Evolutionary conservation across 1,140 invertebrate genomes (phyloP), one percentile per base, ranked within the genome.

Genomic region (Drosophila triauraria): DNA sequence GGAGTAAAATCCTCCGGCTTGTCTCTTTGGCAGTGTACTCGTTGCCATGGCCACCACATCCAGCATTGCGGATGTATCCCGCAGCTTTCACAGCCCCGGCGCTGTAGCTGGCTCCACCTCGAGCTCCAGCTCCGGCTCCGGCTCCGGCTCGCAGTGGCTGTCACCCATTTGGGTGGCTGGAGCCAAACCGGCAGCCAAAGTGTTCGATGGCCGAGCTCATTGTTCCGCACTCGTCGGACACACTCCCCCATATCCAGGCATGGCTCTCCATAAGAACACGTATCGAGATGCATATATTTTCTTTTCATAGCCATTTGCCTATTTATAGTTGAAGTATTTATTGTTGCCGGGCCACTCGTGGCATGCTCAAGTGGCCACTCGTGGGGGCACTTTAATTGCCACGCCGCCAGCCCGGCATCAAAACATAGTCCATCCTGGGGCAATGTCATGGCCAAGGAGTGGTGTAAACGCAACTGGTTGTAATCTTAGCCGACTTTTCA

Each of bases 251-350:
- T 42, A 27, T 13, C n/a, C 40, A 65, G 30, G 4, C 42, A 4
- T 30, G 59, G 40, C 43, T 43, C 48, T 51, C 67, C 63, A 68
- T 69, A 56, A 56, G 47, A 53, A 69, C 44, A 68, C 67, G 7
- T 23, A 54, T 23, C 10, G 12, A 15, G n/a, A 44, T 44, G 62
- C 38, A 63, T 58, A 63, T 81, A 90, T 88, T 80, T 88, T 83
- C 76, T 77, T 74, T 83, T 82, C 76, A 83, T 63, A 87, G 84
- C 80, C 83, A 87, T 88, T 88, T 90, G 85, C 77, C 84, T 88
- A 88, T 88, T 88, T 88, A 90, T 88, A 88, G 84, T 84, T 88
- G 84, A 88, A 88, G 84, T 90, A 88, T 88, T 88, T 88, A 88
- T 88, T 90, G 84, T 90, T 90, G 81, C 84, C 59, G 70, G 78